Evolutionary conservation across 1,140 invertebrate genomes (phyloP).

Genomic region (Rhizoglyphus robini): DNA sequence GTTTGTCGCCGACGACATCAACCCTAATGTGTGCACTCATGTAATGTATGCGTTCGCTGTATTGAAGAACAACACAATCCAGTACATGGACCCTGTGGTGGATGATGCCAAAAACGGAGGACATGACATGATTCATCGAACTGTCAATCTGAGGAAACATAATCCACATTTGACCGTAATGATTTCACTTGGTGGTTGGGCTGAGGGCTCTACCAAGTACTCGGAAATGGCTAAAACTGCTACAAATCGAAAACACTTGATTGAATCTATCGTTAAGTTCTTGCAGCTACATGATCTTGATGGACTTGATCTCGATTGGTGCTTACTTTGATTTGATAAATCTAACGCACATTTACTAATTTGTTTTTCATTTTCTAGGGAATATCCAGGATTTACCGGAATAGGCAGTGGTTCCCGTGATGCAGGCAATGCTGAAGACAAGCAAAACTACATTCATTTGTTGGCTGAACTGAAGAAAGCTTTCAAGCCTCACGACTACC

Average conservation of each 20-base stretch:
- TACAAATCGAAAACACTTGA: slow-evolving; percentile 56
- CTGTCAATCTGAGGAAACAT: slow-evolving; percentile 45
- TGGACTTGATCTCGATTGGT: slow-evolving; percentile 88
- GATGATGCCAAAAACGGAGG: too few species aligned
- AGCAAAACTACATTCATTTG: slow-evolving; percentile 14
- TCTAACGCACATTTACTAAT: too few species aligned
- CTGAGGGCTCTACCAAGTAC: slow-evolving; percentile 56
- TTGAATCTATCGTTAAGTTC: slow-evolving; percentile 68
- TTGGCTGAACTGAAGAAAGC: slow-evolving; percentile 16
- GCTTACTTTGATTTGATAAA: too few species aligned
- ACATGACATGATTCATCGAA: slow-evolving; percentile 33
- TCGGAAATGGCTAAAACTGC: slow-evolving; percentile 66
- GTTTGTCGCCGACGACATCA: slow-evolving; percentile 43
- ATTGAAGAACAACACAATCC: slow-evolving; percentile 42
- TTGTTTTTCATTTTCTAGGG: too few species aligned
- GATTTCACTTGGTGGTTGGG: slow-evolving; percentile 67
- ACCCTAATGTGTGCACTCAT: slow-evolving; percentile 67
- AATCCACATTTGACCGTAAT: slow-evolving; percentile 59
- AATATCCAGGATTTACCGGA: background rate
- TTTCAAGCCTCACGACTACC: slow-evolving; percentile 38
- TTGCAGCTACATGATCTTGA: slow-evolving; percentile 82
- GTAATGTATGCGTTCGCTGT: slow-evolving; percentile 69
- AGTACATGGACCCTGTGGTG: slow-evolving; percentile 49
- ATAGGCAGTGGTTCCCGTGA: slow-evolving; percentile 38
- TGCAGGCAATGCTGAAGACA: slow-evolving; percentile 32